These are phyloP conservation scores for Ectemnius lituratus DNA, from an alignment of 2,888 invertebrate species.

Conservation along the genomic window DNA sequence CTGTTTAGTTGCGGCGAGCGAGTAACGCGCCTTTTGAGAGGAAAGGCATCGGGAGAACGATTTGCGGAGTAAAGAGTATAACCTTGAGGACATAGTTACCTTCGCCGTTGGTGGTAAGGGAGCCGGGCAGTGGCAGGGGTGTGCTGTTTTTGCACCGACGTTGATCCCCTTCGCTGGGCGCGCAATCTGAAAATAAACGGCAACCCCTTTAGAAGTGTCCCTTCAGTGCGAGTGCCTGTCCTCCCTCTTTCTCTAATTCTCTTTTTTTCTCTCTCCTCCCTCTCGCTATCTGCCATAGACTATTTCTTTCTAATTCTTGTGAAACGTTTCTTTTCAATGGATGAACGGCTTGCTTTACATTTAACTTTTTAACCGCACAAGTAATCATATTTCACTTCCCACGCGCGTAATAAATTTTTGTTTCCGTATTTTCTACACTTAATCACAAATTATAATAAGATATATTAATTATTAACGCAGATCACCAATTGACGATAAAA, in stretches of 20 bases:
- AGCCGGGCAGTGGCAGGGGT: slow-evolving; percentile 84
- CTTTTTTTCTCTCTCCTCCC: slow-evolving; percentile 1
- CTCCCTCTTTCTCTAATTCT: slow-evolving; percentile 27
- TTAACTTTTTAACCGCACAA: no score
- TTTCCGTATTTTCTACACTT: no score
- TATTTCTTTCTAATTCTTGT: neutral
- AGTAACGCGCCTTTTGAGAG: no score
- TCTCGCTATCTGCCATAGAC: slow-evolving; percentile 8
- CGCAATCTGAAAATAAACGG: slow-evolving; percentile 80
- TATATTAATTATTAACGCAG: no score
- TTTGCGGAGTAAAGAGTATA: slow-evolving; percentile 30
- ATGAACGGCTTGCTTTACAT: neutral
- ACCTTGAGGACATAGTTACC: slow-evolving; percentile 80
- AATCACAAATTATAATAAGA: no score
- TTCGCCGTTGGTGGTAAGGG: slow-evolving; percentile 91
- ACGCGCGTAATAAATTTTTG: no score
- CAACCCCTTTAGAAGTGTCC: slow-evolving; percentile 60
- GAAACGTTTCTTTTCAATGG: slow-evolving; percentile 12
- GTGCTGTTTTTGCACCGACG: slow-evolving; percentile 81
- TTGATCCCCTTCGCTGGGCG: slow-evolving; percentile 84
- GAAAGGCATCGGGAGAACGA: no score
- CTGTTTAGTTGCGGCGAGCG: no score
- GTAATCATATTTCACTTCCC: no score
- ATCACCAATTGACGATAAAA: no score
- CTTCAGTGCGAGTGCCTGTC: slow-evolving; percentile 18